Conservation (phyloP, 2,888 invertebrate genomes). For the Coecobrya sp. region DNA sequence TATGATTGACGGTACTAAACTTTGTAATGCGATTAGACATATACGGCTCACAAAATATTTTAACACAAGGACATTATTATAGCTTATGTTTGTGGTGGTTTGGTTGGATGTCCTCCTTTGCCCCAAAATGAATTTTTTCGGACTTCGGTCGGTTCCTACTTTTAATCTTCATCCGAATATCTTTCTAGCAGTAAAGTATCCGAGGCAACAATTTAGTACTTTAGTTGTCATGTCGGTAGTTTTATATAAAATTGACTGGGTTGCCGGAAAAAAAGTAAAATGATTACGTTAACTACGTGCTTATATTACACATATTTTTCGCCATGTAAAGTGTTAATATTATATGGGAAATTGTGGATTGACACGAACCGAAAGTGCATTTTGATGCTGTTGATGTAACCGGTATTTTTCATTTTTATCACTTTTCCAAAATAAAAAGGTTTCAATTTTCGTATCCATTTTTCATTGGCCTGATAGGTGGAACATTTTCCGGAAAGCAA, state of each 20-base stretch:
- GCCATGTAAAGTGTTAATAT: neutral
- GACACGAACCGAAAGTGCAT: conserved; percentile 23
- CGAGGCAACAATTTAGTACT: no score
- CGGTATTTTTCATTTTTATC: conserved; percentile 5
- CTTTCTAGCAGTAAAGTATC: no score
- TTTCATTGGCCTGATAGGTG: neutral
- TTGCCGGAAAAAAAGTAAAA: no score
- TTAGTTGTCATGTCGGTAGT: no score
- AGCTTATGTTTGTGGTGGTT: no score
- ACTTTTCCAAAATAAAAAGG: neutral
- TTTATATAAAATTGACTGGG: no score
- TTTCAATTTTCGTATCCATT: neutral
- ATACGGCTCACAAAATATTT: neutral
- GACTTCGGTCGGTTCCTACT: neutral
- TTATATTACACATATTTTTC: neutral
- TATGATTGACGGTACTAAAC: conserved; percentile 28
- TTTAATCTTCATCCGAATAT: neutral
- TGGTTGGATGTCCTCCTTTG: neutral
- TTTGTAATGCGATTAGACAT: conserved; percentile 36
- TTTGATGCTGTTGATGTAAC: neutral
- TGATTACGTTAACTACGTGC: no score
- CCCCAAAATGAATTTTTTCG: conserved; percentile 17
- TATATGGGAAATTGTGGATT: neutral
- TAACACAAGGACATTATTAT: neutral
- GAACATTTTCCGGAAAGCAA: neutral